Evolutionary conservation across 2,888 invertebrate genomes (phyloP), one percentile per base, ranked within the genome.

Genomic region (Hanleya hanleyi): DNA sequence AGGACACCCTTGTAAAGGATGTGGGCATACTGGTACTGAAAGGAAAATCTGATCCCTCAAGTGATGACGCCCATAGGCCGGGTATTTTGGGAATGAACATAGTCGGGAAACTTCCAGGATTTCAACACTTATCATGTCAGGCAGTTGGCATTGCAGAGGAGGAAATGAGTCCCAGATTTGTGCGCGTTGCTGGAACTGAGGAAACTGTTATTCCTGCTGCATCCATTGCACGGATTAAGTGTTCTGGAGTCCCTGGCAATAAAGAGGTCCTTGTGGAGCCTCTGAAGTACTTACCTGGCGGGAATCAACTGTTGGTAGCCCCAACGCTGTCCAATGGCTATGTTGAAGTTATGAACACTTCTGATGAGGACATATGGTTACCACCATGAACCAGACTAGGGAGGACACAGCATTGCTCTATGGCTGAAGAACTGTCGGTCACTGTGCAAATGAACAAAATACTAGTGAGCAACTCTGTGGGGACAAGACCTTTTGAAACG

Each of bases 311-410:
- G 22, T n/a, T 51, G 26, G 51, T 51, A 18, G 22, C 51, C 12
- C 51, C 51, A 7, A 18, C 51, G 22, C 22, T 51, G n/a, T 22
- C 22, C 12, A 51, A 51, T 29, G 69, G 69, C 18, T 26, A 69
- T 57, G 51, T 69, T 38, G 26, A 69, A 36, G n/a, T 69, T 15
- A n/a, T 37, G 57, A 61, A 69, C 38, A 57, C 38, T 12, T 36
- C 36, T 29, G 61, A 69, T 33, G 22, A 33, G 9, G 69, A 61
- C 36, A 22, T 57, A 22, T 69, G 69, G 51, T 37, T 69, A 36
- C 22, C 51, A 36, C 57, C 69, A 51, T 33, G 57, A 37, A 69
- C 69, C 22, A 18, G 57, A 7, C 33, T 69, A 37, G 69, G 51
- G 15, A 12, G n/a, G 12, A 36, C 41, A 36, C 37, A 50, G 41